Evolutionary conservation across 1,140 invertebrate species (phyloP).

Genomic region (Arctopsyche grandis): DNA sequence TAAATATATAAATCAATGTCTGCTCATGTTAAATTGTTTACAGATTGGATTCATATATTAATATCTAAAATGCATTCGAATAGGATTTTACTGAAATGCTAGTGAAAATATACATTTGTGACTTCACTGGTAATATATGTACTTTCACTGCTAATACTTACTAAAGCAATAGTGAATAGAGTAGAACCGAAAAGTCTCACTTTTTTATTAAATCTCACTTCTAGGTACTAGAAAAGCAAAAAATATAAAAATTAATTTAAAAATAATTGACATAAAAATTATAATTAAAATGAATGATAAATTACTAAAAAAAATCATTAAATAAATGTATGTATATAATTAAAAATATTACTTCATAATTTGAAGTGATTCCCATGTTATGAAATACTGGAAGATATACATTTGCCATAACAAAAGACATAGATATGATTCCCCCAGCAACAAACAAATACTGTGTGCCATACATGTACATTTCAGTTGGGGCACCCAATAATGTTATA

Average conservation of each 20-base stretch:
- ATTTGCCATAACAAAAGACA: slow-evolving; percentile 74
- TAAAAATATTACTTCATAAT: slow-evolving; percentile 76
- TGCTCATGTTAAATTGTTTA: too few relatives aligned
- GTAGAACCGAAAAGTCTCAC: slow-evolving; percentile 78
- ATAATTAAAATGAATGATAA: too few relatives aligned
- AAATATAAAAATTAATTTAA: not conserved
- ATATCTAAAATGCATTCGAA: too few relatives aligned
- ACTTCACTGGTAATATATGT: too few relatives aligned
- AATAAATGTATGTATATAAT: slow-evolving; percentile 38
- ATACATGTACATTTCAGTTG: slow-evolving; percentile 86
- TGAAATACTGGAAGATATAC: slow-evolving; percentile 87
- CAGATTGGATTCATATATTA: too few relatives aligned
- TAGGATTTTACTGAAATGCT: slow-evolving; percentile 11
- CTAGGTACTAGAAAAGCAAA: slow-evolving; percentile 75
- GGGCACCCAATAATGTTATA: slow-evolving; percentile 81
- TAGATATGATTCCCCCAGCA: slow-evolving; percentile 72
- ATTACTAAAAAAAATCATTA: slow-evolving; percentile 36
- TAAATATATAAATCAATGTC: too few relatives aligned
- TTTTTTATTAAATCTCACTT: slow-evolving; percentile 78
- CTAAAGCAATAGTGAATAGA: slow-evolving; percentile 76
- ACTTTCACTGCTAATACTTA: too few relatives aligned
- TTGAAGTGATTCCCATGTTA: slow-evolving; percentile 81
- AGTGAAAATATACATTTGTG: not conserved
- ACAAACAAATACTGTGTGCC: slow-evolving; percentile 80
- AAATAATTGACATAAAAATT: too few relatives aligned